Base-by-base conservation (phyloP, 2,888 invertebrate species). In the Polydrusus tereticollis region DNA sequence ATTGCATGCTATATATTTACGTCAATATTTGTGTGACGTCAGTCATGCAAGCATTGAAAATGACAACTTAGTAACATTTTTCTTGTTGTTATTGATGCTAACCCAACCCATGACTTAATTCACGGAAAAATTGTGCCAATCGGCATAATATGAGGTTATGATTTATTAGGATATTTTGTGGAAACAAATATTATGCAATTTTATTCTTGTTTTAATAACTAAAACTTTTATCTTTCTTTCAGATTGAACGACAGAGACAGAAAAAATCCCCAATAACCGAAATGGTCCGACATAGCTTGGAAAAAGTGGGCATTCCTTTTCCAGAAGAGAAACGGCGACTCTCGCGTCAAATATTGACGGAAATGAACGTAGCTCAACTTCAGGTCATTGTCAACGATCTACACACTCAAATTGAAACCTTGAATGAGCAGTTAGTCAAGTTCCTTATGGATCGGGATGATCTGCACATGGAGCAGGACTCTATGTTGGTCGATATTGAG, bases 401-500 rank as follows among this genome's bases (percentile, higher is more conserved):
- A 73, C 97, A 97, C 86, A 93, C 95, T 68, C 94, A 96, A 88
- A 97, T 98, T 82, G 97, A 97, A 88, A 92, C 90, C 58, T 88
- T 98, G 77, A 99, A 98, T 87, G 96, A 96, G 84, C 91, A 92
- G 69, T 88, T 98, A 78, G 97, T 98, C 68, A 92, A 93, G 84
- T 90, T 95, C 84, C 87, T 98, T 80, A 92, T 98, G 89, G 94
- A 95, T 81, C 89, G 98, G 77, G 98, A 99, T 86, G 97, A 98
- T 85, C 88, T 98, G 58, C 97, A 98, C 86, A 98, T 98, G 97
- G 95, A 96, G 77, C 97, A 98, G 86, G 98, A 99, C 86, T 97
- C 98, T 43, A 97, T 97, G 94, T 89, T 98, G 77, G 97, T 98
- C 38, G 98, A 98, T 84, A 96, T 98, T 80, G 98, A 98, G 86